These are phyloP conservation scores for Hydrolagus affinis DNA, from an alignment of 2,113 vertebrate species.

Conservation along the genomic window DNA sequence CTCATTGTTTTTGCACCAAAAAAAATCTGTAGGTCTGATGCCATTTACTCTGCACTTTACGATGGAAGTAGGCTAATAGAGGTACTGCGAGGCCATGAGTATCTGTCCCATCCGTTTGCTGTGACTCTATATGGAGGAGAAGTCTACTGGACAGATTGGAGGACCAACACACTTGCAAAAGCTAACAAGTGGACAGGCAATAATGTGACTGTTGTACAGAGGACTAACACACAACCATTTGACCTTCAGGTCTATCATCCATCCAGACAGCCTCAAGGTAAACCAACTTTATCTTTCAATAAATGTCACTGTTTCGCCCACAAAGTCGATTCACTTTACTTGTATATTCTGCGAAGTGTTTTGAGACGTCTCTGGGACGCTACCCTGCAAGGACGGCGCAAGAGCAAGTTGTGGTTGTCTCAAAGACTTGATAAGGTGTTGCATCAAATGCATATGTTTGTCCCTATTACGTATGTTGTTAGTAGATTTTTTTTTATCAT, in stretches of 20 bases:
- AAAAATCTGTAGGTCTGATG: slow-evolving; percentile 68
- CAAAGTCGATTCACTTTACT: too few species aligned
- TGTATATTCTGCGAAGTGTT: too few species aligned
- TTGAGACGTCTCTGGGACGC: too few species aligned
- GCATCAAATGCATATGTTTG: too few species aligned
- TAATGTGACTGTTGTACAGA: slow-evolving; percentile 89
- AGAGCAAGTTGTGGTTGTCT: too few species aligned
- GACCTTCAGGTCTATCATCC: slow-evolving; percentile 96
- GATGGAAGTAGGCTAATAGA: slow-evolving; percentile 92
- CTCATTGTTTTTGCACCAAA: background rate
- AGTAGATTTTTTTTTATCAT: too few species aligned
- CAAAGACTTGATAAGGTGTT: too few species aligned
- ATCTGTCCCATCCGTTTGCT: slow-evolving; percentile 88
- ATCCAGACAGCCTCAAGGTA: slow-evolving; percentile 86
- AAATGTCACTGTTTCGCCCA: too few species aligned
- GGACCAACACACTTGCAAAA: slow-evolving; percentile 90
- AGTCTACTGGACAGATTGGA: slow-evolving; percentile 97
- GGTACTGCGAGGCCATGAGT: slow-evolving; percentile 87
- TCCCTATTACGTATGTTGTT: too few species aligned
- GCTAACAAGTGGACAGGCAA: slow-evolving; percentile 97
- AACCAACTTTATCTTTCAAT: slow-evolving; percentile 33
- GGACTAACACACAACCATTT: slow-evolving; percentile 94
- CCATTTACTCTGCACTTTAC: slow-evolving; percentile 90
- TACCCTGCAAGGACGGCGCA: too few species aligned
- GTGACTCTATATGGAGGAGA: slow-evolving; percentile 92